Evolutionary conservation across 2,113 vertebrate species (phyloP).

Genomic region (Merops nubicus): DNA sequence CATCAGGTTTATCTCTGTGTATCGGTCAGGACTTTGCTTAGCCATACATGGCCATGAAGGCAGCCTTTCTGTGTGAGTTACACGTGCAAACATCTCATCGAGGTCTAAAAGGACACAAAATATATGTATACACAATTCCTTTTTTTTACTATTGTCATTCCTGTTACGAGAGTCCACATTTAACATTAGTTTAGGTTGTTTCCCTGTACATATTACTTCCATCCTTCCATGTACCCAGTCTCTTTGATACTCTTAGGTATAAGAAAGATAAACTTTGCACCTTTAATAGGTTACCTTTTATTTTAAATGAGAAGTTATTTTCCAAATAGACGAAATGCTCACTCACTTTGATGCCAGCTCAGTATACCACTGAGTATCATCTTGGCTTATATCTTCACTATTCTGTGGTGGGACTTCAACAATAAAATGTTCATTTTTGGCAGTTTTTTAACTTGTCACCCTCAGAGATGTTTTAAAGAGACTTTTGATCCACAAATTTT

Average conservation of each 20-base stretch:
- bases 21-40: neutral
- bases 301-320: constrained; percentile 31
- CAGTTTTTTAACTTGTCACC: constrained; percentile 50
- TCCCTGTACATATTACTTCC: neutral
- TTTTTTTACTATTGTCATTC: neutral
- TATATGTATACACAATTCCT: neutral
- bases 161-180: neutral
- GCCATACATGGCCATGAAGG: neutral
- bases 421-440: constrained; percentile 39
- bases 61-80: neutral
- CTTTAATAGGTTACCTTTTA: neutral
- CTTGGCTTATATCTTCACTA: neutral
- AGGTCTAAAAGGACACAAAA: neutral
- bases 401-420: neutral
- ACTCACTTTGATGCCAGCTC: neutral
- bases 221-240: neutral
- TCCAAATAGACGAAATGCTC: neutral
- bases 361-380: neutral
- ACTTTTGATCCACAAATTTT: constrained; percentile 68
- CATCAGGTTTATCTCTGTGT: neutral
- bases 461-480: constrained; percentile 63
- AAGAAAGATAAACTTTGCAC: neutral
- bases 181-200: neutral
- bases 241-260: neutral
- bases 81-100: neutral